Evolutionary conservation across 1,140 invertebrate genomes (phyloP), one percentile per base, ranked within the genome.

Genomic region (Lordiphosa collinella): DNA sequence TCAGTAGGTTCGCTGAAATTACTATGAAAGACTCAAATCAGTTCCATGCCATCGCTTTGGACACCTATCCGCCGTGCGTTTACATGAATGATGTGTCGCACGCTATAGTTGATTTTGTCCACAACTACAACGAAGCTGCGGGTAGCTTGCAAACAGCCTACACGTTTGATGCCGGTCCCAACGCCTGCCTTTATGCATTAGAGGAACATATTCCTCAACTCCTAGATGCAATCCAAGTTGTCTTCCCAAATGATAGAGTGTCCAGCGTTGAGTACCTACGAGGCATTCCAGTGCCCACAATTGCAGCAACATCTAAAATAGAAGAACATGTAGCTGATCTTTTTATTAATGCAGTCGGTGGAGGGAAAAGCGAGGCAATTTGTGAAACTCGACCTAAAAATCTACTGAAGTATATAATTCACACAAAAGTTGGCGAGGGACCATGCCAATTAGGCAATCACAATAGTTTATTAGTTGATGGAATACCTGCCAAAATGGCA

Each of bases 21-120:
- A 99, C 97, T 11, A 99, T 99, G 95, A 94, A 94, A 89, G 99
- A 99, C 82, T 99, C 97, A 47, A 99, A 99, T 92, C 96, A 99
- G 89, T 94, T 99, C 75, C 99, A 99, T 91, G 97, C 98, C 2
- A 92, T 97, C 25, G 97, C 96, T 76, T 88, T 97, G 38, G 98
- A 99, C 88, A 97, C 98, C 0, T 98, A 93, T 91, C 99, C 99
- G 4, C 98, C 99, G 0, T 94, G 94, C 89, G 90, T 93, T 14
- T 99, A 99, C 84, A 94, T 99, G 93, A 99, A 95, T 80, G 94
- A 97, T 86, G 91, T 93, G 1, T 99, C 97, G 2, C 93, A 94
- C 82, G 89, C 91, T 29, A 94, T 99, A 44, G 91, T 95, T 1
- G 90, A 94, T 70, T 90, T 99, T 58, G 91, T 99, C 34, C 96